These are phyloP conservation scores for Mythimna vitellina DNA, from an alignment of 2,888 invertebrate genomes.

Conservation along the genomic window DNA sequence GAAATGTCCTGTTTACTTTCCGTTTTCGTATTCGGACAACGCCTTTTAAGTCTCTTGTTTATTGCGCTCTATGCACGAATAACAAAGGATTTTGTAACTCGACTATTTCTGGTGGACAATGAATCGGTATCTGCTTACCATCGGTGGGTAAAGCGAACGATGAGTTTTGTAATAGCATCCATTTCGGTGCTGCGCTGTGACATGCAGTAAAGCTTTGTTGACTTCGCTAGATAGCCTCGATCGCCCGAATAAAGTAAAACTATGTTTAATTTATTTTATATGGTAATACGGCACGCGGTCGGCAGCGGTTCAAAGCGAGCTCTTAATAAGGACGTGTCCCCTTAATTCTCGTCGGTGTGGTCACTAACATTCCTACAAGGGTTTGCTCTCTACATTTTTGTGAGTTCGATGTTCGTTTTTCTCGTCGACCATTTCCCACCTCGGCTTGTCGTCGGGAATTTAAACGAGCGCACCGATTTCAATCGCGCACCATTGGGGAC, in stretches of 20 bases:
- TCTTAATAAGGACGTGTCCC: constrained; percentile 84
- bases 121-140: constrained; percentile 73
- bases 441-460: constrained; percentile 81
- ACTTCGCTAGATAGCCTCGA: constrained; percentile 57
- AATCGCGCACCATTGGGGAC: constrained; percentile 71
- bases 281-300: constrained; percentile 78
- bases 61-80: constrained; percentile 77
- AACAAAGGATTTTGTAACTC: constrained; percentile 82
- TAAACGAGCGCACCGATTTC: constrained; percentile 83
- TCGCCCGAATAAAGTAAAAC: constrained; percentile 65
- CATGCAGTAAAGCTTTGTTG: constrained; percentile 66
- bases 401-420: constrained; percentile 80
- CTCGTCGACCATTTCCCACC: constrained; percentile 83
- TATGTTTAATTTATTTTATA: constrained; percentile 79
- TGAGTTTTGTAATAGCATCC: constrained; percentile 71
- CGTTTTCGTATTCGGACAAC: constrained; percentile 81
- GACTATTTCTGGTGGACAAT: constrained; percentile 80
- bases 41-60: constrained; percentile 83
- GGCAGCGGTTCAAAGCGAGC: constrained; percentile 78
- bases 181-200: constrained; percentile 64
- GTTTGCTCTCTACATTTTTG: constrained; percentile 86
- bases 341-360: constrained; percentile 78
- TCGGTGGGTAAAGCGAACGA: constrained; percentile 70
- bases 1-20: constrained; percentile 85
- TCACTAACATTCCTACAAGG: constrained; percentile 86